Base-by-base conservation (phyloP, 2,113 vertebrate genomes). In the Apodemus speciosus region DNA sequence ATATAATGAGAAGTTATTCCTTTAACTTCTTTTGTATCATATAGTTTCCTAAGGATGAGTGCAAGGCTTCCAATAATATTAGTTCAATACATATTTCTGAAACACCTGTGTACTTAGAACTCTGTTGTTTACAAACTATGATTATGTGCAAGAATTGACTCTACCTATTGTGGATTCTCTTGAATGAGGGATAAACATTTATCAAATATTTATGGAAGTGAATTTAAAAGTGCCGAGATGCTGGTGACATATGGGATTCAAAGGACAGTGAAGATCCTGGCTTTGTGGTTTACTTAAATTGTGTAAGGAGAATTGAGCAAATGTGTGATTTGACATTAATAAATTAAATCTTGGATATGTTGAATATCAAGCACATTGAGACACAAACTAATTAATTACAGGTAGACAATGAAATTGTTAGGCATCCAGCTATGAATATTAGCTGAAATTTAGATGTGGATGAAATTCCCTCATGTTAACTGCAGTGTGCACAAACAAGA, bases 31-130 rank as follows among this genome's bases (percentile, higher is more conserved):
- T 91, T 73, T n/a, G 10, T 79, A 73, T 30, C 38, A 62, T 60
- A 68, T 85, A 40, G 27, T 60, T 95, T 77, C 38, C 51, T 35
- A 89, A 58, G 25, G 43, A 60, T 60, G 23, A 77, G 9, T 56
- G 51, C 69, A 92, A 53, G 75, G 43, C 23, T 93, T 96, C n/a
- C 69, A 73, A 14, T 75, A 79, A 30, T 88, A 49, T 56, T 90
- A 35, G 80, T 71, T 58, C 30, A 68, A 77, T 30, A 84, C 51
- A 35, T 62, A 3, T 16, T 49, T 76, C 35, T 91, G 46, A n/a
- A 76, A 76, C 15, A 40, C 10, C 25, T 49, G 5, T 46, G 11
- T 35, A 88, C 81, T 40, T 5, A 27, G 25, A n/a, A 53, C 43
- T 80, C 23, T 85, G 32, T 2, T 88, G 76, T 71, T 88, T 49